Evolutionary conservation across 2,797 vertebrate genomes (phyloP), one percentile per base, ranked within the genome.

Genomic region (Phalloptychus januarius): DNA sequence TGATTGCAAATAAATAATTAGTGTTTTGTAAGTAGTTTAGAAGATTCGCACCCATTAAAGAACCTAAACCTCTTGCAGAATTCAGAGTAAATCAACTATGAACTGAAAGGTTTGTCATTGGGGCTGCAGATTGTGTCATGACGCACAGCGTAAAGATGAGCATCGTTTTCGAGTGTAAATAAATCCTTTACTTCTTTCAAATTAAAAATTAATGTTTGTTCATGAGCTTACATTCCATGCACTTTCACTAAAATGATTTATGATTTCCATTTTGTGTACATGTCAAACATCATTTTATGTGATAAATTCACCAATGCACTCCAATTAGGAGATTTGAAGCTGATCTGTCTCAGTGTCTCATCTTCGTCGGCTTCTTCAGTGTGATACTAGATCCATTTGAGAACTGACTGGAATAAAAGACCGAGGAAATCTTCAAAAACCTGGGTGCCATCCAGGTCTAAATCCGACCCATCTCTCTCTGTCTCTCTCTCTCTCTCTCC

Each of bases 371-470:
- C 83, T 72, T 83, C 78, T 72, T 80, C 67, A 78, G 85, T 75
- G 72, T 82, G 86, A 93, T 84, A 87, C 86, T 71, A 80, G 76
- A 88, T 85, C 72, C 81, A 69, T 5, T 36, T 71, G 79, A 74
- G 80, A 83, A 73, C 82, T 52, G 72, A 76, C 82, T 52, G 81
- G 76, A 84, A 89, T 83, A 80, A 90, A 78, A 89, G 84, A 92
- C 76, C 7, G 65, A 80, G 83, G 71, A 79, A 86, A 87, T 91
- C 90, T 91, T 89, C 89, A 88, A 84, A 84, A 92, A 76, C 74
- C 82, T 86, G 89, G 89, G 74, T 77, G 54, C 11, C 38, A 76
- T 85, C 86, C 87, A 90, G 56, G 70, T 80, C 79, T 87, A 83
- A 92, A 93, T 31, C 81, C 75, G 73, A 80, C 78, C 74, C 28